Evolutionary conservation across 2,797 vertebrate genomes (phyloP).

Genomic region (Tauraco hartlaubi): DNA sequence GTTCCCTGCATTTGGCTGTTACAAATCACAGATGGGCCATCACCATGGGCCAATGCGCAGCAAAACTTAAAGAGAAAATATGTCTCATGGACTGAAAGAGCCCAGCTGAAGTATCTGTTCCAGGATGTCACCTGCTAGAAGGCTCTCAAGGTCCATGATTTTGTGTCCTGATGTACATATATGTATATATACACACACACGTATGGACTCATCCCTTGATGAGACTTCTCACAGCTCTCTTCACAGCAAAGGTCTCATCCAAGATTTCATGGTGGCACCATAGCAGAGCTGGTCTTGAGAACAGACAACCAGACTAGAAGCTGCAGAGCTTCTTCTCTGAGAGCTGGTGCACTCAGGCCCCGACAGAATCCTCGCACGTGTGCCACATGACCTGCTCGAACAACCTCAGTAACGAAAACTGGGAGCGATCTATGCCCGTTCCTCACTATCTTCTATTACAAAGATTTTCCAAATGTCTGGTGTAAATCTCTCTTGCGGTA

Average conservation of each 20-base stretch:
- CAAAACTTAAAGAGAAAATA: not conserved
- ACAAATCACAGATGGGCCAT: not conserved
- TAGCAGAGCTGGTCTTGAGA: not conserved
- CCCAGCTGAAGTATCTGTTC: not conserved
- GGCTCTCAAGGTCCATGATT: not conserved
- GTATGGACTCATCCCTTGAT: accelerated
- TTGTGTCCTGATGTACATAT: not conserved
- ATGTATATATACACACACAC: no score
- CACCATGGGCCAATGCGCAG: not conserved
- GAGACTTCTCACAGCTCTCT: not conserved
- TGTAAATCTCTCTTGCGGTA: not conserved
- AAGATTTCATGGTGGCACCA: not conserved
- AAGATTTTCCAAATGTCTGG: not conserved
- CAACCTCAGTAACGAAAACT: no score
- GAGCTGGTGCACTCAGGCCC: not conserved
- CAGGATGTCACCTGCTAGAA: not conserved
- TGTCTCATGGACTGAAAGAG: not conserved
- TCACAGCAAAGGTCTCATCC: not conserved
- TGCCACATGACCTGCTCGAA: not conserved
- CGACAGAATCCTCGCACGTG: accelerated
- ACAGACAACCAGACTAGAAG: not conserved
- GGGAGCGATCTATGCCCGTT: not conserved
- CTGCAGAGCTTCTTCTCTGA: not conserved
- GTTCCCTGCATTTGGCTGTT: not conserved
- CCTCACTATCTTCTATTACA: not conserved